A percentile compares a stretch with the other conserved stretches of the same genome.
Evolutionary conservation across 2,113 vertebrate species (phyloP).

Genomic region (Apaloderma vittatum): DNA sequence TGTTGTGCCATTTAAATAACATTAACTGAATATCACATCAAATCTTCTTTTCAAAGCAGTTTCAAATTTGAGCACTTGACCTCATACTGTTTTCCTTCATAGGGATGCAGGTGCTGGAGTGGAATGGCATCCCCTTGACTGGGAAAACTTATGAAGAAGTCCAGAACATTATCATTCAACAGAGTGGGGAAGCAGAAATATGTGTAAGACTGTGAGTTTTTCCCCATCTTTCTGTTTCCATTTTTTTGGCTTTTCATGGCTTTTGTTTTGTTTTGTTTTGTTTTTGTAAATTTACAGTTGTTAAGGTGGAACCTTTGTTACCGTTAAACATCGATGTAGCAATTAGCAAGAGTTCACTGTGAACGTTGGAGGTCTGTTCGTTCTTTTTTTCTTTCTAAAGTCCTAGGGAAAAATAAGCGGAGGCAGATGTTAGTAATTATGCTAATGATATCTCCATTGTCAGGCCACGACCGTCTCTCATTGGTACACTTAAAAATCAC

Average conservation of each 20-base stretch:
- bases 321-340: neutral
- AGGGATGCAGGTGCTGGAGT: conserved; percentile 99
- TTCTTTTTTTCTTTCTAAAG: conserved; percentile 49
- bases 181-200: conserved; percentile 97
- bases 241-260: conserved; percentile 82
- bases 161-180: conserved; percentile 91
- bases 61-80: neutral
- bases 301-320: conserved; percentile 83
- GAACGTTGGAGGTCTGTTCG: conserved; percentile 43
- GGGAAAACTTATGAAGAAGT: conserved; percentile 98
- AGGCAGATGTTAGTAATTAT: conserved; percentile 39
- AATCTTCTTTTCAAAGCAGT: neutral
- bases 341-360: conserved; percentile 50
- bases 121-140: conserved; percentile 92
- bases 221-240: conserved; percentile 85
- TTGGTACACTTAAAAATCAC: neutral
- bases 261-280: conserved; percentile 30
- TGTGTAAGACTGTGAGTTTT: conserved; percentile 99
- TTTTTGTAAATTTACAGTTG: conserved; percentile 75
- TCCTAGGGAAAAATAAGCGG: conserved; percentile 12
- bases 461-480: neutral
- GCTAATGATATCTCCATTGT: neutral
- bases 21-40: neutral
- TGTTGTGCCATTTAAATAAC: neutral
- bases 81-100: conserved; percentile 53